These are phyloP conservation scores for Coccyzus lansbergi DNA, from an alignment of 2,797 vertebrate genomes.

Conservation along the genomic window DNA sequence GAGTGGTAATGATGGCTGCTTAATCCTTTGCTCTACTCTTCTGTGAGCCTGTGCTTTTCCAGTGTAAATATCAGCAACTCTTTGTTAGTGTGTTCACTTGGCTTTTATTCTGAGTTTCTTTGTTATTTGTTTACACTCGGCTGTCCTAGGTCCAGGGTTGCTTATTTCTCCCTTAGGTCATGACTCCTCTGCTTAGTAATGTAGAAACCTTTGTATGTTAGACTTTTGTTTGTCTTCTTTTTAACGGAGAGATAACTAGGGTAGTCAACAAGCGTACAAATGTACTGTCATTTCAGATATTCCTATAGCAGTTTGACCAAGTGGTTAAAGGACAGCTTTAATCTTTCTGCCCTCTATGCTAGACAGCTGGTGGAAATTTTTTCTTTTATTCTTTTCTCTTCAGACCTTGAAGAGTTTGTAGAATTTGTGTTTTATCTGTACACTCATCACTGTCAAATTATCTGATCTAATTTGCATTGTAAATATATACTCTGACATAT, in stretches of 20 bases:
- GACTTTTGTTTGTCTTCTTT: not conserved
- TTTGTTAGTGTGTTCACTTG: not conserved
- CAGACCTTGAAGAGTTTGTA: not conserved
- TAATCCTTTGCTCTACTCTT: not conserved
- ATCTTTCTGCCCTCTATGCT: not conserved
- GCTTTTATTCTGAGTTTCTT: not conserved
- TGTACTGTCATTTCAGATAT: not conserved
- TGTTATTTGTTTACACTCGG: not conserved
- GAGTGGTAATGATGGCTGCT: not conserved
- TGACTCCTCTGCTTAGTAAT: not conserved
- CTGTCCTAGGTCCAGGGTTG: not conserved
- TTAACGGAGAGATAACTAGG: not conserved
- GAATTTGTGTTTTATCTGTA: not conserved
- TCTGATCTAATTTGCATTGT: constrained; percentile 19
- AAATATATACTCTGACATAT: constrained; percentile 12
- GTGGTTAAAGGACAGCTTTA: not conserved
- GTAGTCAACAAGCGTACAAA: not conserved
- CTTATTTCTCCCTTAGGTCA: not conserved
- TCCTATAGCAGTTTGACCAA: not conserved
- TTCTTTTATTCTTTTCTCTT: not conserved
- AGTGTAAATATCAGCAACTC: not conserved
- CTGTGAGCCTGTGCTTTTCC: not conserved
- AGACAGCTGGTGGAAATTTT: not conserved
- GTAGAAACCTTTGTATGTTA: not conserved
- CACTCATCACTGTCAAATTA: constrained; percentile 14